These are phyloP conservation scores for Papilio xuthus DNA, from an alignment of 1,140 invertebrate genomes.

Conservation along the genomic window DNA sequence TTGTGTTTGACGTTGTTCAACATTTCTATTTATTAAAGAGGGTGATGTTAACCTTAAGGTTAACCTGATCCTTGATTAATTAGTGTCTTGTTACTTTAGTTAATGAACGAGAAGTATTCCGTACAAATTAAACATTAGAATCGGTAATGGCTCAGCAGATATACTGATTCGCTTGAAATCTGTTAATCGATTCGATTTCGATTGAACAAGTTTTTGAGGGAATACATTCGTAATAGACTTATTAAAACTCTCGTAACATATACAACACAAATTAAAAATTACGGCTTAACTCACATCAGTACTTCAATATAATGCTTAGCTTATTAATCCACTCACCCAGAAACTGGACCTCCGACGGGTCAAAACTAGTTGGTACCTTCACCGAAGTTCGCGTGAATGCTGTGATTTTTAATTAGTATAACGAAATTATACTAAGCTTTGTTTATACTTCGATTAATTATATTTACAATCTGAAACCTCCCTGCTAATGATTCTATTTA, in stretches of 20 bases:
- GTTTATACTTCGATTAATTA: too few species aligned
- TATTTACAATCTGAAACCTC: too few species aligned
- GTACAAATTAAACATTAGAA: background rate
- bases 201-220: background rate
- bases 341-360: too few species aligned
- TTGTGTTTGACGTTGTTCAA: background rate
- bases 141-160: background rate
- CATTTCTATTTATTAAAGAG: background rate
- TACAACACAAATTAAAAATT: too few species aligned
- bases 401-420: too few species aligned
- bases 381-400: too few species aligned
- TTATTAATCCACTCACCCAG: too few species aligned
- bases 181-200: background rate
- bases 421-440: too few species aligned
- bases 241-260: background rate
- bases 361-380: too few species aligned
- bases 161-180: background rate
- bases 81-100: conserved; percentile 12
- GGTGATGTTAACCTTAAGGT: background rate
- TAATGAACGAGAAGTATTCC: conserved; percentile 14
- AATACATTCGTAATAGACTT: background rate
- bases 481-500: too few species aligned
- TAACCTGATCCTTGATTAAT: conserved; percentile 17
- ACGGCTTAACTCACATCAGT: too few species aligned
- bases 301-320: too few species aligned